These are phyloP conservation scores for Caenorhabditis japonica DNA, from an alignment of 2,888 invertebrate species.

Conservation along the genomic window DNA sequence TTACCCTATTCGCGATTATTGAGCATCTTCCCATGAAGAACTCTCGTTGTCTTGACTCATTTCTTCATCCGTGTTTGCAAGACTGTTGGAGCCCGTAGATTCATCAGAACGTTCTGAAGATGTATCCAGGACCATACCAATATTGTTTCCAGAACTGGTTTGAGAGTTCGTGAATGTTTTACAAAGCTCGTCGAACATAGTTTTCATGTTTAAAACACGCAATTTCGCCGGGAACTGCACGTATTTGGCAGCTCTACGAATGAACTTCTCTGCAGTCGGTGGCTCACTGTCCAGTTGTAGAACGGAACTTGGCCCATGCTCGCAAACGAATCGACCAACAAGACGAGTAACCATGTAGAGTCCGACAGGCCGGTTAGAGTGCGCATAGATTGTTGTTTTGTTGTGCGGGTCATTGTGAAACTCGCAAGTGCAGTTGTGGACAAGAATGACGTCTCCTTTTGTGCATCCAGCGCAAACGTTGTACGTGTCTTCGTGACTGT, in stretches of 20 bases:
- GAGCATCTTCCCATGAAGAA: too few species aligned
- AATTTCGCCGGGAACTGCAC: background rate
- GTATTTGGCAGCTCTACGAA: background rate
- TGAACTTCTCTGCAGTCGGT: too few species aligned
- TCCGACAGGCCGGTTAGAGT: background rate
- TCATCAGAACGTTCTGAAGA: too few species aligned
- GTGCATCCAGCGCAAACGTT: conserved; percentile 21
- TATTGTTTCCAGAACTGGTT: too few species aligned
- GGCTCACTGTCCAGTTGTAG: background rate
- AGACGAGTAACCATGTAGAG: background rate
- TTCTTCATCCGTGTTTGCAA: too few species aligned
- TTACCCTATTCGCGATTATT: too few species aligned
- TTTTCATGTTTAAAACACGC: background rate
- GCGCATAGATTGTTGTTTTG: conserved; percentile 1
- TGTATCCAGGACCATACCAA: too few species aligned
- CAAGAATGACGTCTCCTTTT: conserved; percentile 7
- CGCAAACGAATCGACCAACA: conserved; percentile 28
- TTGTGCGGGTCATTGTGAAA: background rate
- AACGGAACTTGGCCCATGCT: conserved; percentile 26
- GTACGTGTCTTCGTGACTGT: conserved; percentile 2
- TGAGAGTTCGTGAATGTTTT: too few species aligned
- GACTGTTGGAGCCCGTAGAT: too few species aligned
- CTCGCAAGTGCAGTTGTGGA: conserved; percentile 14
- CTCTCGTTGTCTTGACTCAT: too few species aligned
- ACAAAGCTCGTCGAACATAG: background rate